Evolutionary conservation across 2,113 vertebrate genomes (phyloP).

Genomic region (Casuarius casuarius): DNA sequence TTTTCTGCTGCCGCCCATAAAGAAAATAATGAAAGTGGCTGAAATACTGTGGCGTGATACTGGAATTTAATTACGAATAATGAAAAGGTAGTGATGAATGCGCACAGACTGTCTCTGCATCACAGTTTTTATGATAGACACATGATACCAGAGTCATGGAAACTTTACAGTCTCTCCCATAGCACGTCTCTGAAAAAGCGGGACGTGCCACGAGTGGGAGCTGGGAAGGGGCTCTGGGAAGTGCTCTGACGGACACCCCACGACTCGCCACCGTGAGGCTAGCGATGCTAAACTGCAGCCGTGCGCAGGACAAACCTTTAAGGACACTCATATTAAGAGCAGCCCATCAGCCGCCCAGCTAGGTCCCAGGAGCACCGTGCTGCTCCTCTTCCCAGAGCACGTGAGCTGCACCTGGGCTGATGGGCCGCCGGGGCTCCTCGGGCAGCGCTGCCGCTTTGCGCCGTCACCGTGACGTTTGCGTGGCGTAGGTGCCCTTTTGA

Average conservation of each 20-base stretch:
- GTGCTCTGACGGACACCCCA: rapidly evolving
- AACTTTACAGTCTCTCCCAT: rapidly evolving
- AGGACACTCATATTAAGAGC: too few relatives aligned
- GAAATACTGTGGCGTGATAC: constrained; percentile 24
- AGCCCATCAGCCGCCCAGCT: too few relatives aligned
- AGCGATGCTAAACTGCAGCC: background rate
- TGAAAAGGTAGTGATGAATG: constrained; percentile 6
- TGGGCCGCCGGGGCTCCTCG: background rate
- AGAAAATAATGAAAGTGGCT: constrained; percentile 48
- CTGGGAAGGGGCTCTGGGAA: background rate
- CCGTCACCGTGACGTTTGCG: background rate
- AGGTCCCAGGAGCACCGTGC: too few relatives aligned
- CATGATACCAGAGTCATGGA: rapidly evolving
- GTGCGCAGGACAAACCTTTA: too few relatives aligned
- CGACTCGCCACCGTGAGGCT: rapidly evolving
- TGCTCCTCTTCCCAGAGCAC: too few relatives aligned
- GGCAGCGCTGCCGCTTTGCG: background rate
- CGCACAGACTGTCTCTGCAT: background rate
- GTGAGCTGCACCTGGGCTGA: too few relatives aligned
- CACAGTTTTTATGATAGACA: rapidly evolving
- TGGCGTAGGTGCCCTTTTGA: background rate
- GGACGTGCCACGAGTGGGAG: background rate
- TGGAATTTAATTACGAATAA: constrained; percentile 61
- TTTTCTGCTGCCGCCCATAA: background rate
- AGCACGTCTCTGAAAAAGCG: background rate